Base-by-base conservation (phyloP, 2,797 vertebrate species). In the Pseudotriccus pelzelni region DNA sequence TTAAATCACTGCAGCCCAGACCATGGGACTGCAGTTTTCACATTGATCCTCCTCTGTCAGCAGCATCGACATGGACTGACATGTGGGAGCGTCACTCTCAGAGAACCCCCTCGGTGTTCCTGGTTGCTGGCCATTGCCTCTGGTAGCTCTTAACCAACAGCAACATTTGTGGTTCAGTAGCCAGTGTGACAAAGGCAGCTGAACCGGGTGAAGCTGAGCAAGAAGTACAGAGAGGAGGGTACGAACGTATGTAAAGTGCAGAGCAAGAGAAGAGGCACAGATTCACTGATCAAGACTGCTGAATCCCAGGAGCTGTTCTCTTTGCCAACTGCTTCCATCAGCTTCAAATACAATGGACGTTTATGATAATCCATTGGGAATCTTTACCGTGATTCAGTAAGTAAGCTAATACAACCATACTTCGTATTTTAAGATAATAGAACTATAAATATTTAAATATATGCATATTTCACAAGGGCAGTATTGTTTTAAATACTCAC, bases 311-410 rank as follows among this genome's bases (percentile, higher is more conserved):
- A 81, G 53, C 32, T 59, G 27, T 64, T 73, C 55, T 64, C 63
- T 55, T 60, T 74, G 59, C 92, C 97, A 93, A 23, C 68, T 84
- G 28, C 81, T 91, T 59, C 85, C 93, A 93, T 90, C 95, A 68
- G 27, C 82, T 91, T 96, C 78, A 91, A 95, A 86, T 81, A 96
- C 94, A 86, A 98, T 99, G 98, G 98, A 98, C 36, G 24, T 97
- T 83, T 98, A 97, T 55, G 97, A 98, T 90, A 98, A 97, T 76
- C 97, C 98, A 27, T 60, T 99, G 87, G 98, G 98, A 96, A 94
- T 99, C 97, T 99, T 98, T 94, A 99, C 98, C 16, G 97, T 98
- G 97, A 99, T 98, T 96, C 99, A 99, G 98, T 99, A 97, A 99
- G 98, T 99, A 98, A 97, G 47, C 63, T 49, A 50, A 68, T 91